Evolutionary conservation across 2,113 vertebrate species (phyloP).

Genomic region (Elanoides forficatus): DNA sequence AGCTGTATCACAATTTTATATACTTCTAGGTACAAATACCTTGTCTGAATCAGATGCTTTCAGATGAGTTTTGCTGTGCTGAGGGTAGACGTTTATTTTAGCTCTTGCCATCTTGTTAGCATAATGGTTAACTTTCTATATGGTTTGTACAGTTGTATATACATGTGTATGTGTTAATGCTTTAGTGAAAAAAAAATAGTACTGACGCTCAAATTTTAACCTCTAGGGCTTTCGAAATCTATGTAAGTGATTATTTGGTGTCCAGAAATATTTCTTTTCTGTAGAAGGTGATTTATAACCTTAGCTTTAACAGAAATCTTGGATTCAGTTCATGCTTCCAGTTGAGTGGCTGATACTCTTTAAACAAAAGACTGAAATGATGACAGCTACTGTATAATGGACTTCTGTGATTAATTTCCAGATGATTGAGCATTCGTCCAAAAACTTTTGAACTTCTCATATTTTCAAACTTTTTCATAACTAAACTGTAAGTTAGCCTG

Average conservation of each 20-base stretch:
- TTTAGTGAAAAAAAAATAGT: background rate
- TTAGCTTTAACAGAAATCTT: background rate
- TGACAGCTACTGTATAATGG: constrained; percentile 31
- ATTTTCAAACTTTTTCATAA: constrained; percentile 9
- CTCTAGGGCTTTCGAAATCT: background rate
- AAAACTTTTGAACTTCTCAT: constrained; percentile 18
- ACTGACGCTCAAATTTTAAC: background rate
- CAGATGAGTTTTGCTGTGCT: background rate
- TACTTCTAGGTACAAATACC: background rate
- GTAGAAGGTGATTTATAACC: constrained; percentile 24
- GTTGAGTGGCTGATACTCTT: constrained; percentile 14
- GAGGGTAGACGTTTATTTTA: background rate
- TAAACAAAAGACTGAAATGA: constrained; percentile 29
- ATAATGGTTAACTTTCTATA: background rate
- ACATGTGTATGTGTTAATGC: background rate
- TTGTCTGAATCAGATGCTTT: background rate
- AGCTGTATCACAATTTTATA: background rate
- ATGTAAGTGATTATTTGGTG: constrained; percentile 9
- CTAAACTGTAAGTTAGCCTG: background rate
- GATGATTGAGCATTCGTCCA: background rate
- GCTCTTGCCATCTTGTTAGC: background rate
- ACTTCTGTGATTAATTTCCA: constrained; percentile 9
- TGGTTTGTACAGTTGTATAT: background rate
- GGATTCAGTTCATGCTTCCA: constrained; percentile 12
- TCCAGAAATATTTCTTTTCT: constrained; percentile 7